Conservation (phyloP, 2,113 vertebrate species). For the Antechinus flavipes region DNA sequence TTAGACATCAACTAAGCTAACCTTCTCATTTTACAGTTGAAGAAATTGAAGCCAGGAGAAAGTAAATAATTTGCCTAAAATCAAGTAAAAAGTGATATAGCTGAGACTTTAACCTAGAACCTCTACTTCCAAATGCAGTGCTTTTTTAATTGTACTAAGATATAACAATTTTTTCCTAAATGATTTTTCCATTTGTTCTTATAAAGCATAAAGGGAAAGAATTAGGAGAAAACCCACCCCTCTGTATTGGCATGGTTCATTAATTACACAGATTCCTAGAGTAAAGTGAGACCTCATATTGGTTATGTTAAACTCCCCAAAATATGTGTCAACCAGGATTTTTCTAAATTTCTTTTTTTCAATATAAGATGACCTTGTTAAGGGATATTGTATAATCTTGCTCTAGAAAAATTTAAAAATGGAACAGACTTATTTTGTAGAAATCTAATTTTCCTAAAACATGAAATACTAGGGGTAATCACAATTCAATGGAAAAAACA, state of each 20-base stretch:
- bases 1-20: background rate
- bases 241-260: background rate
- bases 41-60: background rate
- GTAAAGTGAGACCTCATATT: background rate
- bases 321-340: background rate
- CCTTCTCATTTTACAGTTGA: background rate
- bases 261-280: background rate
- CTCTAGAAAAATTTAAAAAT: conserved; percentile 33
- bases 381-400: background rate
- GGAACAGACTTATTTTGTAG: background rate
- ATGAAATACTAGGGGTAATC: too few species aligned
- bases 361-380: conserved; percentile 9
- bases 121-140: background rate
- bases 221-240: background rate
- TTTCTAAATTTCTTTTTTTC: background rate
- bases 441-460: conserved; percentile 23
- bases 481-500: background rate
- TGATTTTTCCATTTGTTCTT: background rate
- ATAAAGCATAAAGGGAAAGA: background rate
- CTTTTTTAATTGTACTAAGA: background rate
- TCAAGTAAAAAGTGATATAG: background rate
- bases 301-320: background rate
- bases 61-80: background rate
- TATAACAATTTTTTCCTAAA: background rate
- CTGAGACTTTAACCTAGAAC: background rate